phyloP scores from a whole-genome alignment of 2,888 invertebrate genomes.

The Zaprionus obscuricornis region DNA sequence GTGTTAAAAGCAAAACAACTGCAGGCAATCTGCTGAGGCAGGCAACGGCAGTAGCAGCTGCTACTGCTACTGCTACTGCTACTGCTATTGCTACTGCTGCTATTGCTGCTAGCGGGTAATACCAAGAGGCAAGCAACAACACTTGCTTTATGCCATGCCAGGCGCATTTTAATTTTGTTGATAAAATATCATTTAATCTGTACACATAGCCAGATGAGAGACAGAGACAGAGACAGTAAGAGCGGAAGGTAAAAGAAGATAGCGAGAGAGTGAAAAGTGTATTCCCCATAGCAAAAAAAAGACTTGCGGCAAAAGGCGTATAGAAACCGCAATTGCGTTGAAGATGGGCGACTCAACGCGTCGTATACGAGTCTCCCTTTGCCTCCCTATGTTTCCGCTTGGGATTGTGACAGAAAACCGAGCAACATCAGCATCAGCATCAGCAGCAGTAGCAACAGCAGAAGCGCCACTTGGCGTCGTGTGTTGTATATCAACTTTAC shows the following conservation, averaged over 20 bases:
- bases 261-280: no score
- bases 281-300: no score
- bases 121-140: no score
- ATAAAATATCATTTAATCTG: conserved; percentile 74
- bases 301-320: no score
- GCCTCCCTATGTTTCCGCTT: conserved; percentile 3
- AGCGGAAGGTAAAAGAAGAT: no score
- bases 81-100: background rate
- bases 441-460: conserved; percentile 34
- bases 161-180: conserved; percentile 70
- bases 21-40: conserved; percentile 24
- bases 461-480: conserved; percentile 23
- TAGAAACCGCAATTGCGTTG: conserved; percentile 41
- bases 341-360: conserved; percentile 31
- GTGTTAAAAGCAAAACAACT: conserved; percentile 23
- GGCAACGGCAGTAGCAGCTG: conserved; percentile 27
- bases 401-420: conserved; percentile 44
- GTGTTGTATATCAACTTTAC: conserved; percentile 48
- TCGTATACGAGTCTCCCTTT: conserved; percentile 33
- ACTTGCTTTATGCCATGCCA: conserved; percentile 5
- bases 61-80: background rate
- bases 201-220: conserved; percentile 43
- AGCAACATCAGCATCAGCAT: conserved; percentile 19
- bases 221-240: no score
- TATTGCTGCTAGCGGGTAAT: no score